Evolutionary conservation across 1,140 invertebrate genomes (phyloP).

Genomic region (Lepidurus couesii): DNA sequence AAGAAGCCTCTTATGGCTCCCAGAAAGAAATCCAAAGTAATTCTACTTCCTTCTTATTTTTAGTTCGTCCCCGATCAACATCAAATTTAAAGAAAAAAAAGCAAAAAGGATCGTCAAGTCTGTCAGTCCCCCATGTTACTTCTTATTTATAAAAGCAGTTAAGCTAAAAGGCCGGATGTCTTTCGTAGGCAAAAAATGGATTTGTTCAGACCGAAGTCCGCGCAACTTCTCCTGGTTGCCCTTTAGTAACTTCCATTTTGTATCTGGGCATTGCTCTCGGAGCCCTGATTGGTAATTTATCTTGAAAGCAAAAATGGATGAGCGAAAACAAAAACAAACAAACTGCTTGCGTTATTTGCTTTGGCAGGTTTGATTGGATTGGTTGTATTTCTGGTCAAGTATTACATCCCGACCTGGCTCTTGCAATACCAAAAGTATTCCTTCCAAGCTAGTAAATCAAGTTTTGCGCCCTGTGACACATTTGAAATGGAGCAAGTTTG

Average conservation of each 20-base stretch:
- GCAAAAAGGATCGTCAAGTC: too few relatives aligned
- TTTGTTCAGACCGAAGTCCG: neutral
- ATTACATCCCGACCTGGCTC: constrained; percentile 11
- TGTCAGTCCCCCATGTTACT: neutral
- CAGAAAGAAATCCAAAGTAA: constrained; percentile 22
- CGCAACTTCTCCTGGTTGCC: neutral
- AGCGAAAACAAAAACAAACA: neutral
- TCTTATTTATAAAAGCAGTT: neutral
- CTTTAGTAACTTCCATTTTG: neutral
- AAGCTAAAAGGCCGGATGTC: neutral
- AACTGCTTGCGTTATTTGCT: neutral
- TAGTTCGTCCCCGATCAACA: too few relatives aligned
- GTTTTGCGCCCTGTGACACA: constrained; percentile 29
- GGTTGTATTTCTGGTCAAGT: constrained; percentile 31
- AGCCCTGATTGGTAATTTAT: neutral
- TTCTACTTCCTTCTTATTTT: neutral
- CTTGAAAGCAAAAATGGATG: neutral
- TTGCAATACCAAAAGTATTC: constrained; percentile 24
- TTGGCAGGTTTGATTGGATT: constrained; percentile 28
- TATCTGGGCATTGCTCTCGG: neutral
- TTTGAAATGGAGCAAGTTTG: constrained; percentile 31
- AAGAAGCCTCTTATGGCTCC: constrained; percentile 33
- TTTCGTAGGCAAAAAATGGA: neutral
- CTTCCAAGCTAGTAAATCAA: constrained; percentile 10
- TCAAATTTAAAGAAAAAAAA: too few relatives aligned